Evolutionary conservation across 1,140 invertebrate genomes (phyloP).

Genomic region (Acyrthosiphon pisum): DNA sequence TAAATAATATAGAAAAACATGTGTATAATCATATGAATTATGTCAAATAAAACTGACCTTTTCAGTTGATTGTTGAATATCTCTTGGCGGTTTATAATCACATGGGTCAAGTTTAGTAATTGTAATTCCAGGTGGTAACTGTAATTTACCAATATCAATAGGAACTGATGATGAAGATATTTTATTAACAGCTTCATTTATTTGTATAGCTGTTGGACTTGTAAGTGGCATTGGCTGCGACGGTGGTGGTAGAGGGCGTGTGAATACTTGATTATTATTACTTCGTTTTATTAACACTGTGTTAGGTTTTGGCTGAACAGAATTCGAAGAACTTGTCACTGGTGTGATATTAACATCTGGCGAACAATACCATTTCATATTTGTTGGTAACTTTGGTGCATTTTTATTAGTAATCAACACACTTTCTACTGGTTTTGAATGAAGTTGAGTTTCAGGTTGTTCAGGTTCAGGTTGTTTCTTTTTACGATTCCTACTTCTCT

Average conservation of each 20-base stretch:
- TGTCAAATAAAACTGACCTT: neutral
- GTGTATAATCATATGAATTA: neutral
- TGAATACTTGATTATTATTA: slow-evolving; percentile 53
- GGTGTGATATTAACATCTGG: slow-evolving; percentile 49
- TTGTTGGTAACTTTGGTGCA: slow-evolving; percentile 46
- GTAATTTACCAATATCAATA: slow-evolving; percentile 71
- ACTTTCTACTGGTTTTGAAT: slow-evolving; percentile 23
- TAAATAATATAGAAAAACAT: neutral
- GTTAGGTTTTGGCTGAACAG: slow-evolving; percentile 7
- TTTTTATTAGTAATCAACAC: slow-evolving; percentile 50
- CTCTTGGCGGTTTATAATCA: slow-evolving; percentile 61
- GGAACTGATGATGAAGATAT: slow-evolving; percentile 59
- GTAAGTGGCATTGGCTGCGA: slow-evolving; percentile 58
- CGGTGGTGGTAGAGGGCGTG: slow-evolving; percentile 32
- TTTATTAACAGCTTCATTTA: slow-evolving; percentile 61
- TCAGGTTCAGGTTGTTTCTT: slow-evolving; percentile 50
- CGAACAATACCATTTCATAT: slow-evolving; percentile 55
- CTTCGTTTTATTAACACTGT: slow-evolving; percentile 47
- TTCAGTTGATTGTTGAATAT: slow-evolving; percentile 59
- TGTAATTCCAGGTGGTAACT: slow-evolving; percentile 81
- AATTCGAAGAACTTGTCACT: slow-evolving; percentile 30
- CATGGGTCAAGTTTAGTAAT: slow-evolving; percentile 79
- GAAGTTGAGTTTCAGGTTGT: slow-evolving; percentile 23
- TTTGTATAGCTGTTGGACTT: slow-evolving; percentile 61
- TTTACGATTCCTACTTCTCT: slow-evolving; percentile 52